A percentile compares a stretch with the other conserved stretches of the same genome.
Evolutionary conservation across 2,888 invertebrate genomes (phyloP).

Genomic region (Drosophila silvestris): DNA sequence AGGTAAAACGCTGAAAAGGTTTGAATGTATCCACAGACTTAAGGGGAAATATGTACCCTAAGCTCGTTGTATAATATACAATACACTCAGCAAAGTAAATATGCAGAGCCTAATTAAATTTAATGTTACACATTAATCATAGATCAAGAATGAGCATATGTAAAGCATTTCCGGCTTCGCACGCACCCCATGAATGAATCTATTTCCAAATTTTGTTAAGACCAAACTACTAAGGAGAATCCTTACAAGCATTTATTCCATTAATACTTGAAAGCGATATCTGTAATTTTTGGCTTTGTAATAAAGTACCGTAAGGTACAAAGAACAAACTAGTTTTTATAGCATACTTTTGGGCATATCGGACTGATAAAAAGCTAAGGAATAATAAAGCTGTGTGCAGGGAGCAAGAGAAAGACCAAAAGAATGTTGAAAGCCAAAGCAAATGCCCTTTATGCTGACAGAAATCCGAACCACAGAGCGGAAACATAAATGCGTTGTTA

Average conservation of each 20-base stretch:
- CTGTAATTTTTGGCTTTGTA: not conserved
- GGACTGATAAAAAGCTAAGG: conserved; percentile 7
- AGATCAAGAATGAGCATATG: not conserved
- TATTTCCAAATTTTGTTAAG: not conserved
- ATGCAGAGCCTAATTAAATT: not conserved
- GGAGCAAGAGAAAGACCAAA: not conserved
- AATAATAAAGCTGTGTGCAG: not conserved
- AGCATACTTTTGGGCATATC: conserved; percentile 2
- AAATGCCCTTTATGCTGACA: conserved; percentile 46
- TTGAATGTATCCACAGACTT: conserved; percentile 6
- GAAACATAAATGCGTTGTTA: conserved; percentile 57
- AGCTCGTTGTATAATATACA: not conserved
- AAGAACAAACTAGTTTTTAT: conserved; percentile 10
- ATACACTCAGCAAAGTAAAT: not conserved
- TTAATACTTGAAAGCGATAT: not conserved
- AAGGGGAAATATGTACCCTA: not conserved
- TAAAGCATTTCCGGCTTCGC: not conserved
- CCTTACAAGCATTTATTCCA: not conserved
- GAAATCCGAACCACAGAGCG: conserved; percentile 23
- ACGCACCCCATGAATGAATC: not conserved
- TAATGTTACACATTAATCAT: not conserved
- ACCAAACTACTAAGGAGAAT: not conserved
- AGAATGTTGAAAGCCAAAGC: not conserved
- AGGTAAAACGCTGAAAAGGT: conserved; percentile 8
- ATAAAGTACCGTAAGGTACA: not conserved